A percentile compares a stretch with the other conserved stretches of the same genome.
phyloP scores from a whole-genome alignment of 2,888 invertebrate species.

The Limnephilus auricula region DNA sequence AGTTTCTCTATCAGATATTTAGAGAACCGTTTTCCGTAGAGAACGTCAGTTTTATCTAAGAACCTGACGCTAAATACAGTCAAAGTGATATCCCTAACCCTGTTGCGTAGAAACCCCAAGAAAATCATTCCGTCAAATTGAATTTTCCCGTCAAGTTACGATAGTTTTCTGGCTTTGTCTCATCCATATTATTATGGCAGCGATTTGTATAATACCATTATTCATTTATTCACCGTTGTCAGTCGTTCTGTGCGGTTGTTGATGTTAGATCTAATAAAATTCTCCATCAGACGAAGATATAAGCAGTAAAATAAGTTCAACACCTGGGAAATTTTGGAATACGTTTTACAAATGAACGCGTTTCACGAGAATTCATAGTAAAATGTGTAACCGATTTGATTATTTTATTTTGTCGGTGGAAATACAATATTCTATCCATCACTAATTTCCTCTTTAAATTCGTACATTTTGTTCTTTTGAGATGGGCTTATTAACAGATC shows the following conservation, averaged over 20 bases:
- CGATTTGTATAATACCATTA: constrained; percentile 17
- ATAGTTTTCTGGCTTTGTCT: constrained; percentile 4
- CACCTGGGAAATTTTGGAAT: neutral
- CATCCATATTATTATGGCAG: neutral
- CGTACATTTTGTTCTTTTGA: neutral
- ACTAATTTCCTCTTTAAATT: neutral
- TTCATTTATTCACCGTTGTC: constrained; percentile 24
- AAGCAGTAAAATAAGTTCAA: constrained; percentile 26
- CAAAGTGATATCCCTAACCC: neutral
- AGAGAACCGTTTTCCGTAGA: neutral
- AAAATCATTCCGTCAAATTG: neutral
- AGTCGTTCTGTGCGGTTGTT: too few species aligned
- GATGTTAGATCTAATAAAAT: neutral
- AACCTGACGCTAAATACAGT: neutral
- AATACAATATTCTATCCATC: neutral
- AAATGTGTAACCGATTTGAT: neutral
- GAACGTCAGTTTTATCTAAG: neutral
- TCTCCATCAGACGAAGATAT: neutral
- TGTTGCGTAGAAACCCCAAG: neutral
- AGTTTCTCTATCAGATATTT: neutral
- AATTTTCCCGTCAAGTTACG: neutral
- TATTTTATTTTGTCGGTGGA: neutral
- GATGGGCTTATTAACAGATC: too few species aligned
- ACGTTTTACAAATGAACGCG: neutral
- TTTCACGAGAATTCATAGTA: neutral